Conservation (phyloP, 2,113 vertebrate genomes). For the Salvelinus sp. region DNA sequence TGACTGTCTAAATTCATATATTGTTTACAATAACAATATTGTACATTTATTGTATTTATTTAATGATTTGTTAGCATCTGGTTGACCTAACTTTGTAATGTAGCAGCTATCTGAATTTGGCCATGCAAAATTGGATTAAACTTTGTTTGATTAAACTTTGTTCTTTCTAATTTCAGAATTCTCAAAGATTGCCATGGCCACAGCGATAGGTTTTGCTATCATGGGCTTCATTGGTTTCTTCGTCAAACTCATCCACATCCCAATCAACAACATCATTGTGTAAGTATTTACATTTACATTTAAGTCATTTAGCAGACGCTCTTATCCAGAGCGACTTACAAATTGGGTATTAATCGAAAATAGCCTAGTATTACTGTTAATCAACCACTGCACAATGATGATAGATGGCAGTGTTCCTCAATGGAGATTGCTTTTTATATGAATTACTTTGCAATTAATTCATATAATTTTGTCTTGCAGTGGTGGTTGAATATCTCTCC, state of each 20-base stretch:
- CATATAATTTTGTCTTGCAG: background rate
- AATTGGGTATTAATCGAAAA: background rate
- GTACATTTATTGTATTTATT: no score
- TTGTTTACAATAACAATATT: no score
- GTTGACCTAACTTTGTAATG: no score
- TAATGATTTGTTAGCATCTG: no score
- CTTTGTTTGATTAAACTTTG: background rate
- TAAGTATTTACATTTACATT: constrained; percentile 66
- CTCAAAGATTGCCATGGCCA: constrained; percentile 88
- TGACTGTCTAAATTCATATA: no score
- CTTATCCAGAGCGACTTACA: no score
- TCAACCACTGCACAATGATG: background rate
- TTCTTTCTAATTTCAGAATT: constrained; percentile 72
- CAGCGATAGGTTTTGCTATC: constrained; percentile 86
- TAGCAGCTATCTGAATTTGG: background rate
- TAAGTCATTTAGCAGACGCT: no score
- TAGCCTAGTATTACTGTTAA: background rate
- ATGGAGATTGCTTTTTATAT: background rate
- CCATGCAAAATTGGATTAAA: background rate
- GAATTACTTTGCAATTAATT: background rate
- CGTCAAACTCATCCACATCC: constrained; percentile 86
- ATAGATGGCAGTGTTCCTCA: no score
- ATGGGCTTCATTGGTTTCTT: constrained; percentile 90
- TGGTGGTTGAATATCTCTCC: constrained; percentile 12
- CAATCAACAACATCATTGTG: constrained; percentile 90